Percentiles rank a stretch among this genome's conserved stretches.
phyloP scores from a whole-genome alignment of 2,888 invertebrate genomes.

The Netelia fuscicornis region DNA sequence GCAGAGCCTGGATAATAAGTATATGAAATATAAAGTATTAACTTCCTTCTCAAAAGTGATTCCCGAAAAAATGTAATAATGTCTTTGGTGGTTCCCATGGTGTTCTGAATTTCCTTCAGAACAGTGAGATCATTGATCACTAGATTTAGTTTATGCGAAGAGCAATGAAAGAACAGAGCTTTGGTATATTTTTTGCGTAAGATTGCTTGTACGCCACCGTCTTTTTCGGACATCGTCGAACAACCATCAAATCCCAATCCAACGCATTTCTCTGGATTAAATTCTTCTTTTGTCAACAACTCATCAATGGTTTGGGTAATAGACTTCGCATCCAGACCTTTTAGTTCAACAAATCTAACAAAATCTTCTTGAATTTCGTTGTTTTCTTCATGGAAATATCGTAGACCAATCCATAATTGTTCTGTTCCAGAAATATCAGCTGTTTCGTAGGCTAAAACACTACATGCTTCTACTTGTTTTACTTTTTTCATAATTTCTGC shows the following conservation, averaged over 20 bases:
- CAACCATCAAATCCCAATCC: conserved; percentile 70
- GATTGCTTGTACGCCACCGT: conserved; percentile 74
- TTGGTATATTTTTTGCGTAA: conserved; percentile 72
- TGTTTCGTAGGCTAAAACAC: conserved; percentile 69
- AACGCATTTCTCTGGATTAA: too few relatives aligned
- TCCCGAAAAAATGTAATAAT: conserved; percentile 72
- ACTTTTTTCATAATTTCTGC: conserved; percentile 73
- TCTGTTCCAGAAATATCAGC: conserved; percentile 74
- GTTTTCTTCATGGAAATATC: conserved; percentile 72
- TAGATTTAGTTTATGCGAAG: conserved; percentile 75
- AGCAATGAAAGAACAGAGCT: conserved; percentile 75
- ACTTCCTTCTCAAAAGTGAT: conserved; percentile 74
- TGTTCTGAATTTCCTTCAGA: conserved; percentile 72
- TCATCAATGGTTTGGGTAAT: conserved; percentile 71
- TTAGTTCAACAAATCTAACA: conserved; percentile 73
- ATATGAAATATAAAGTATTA: conserved; percentile 74
- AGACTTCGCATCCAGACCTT: conserved; percentile 70
- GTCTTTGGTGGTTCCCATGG: conserved; percentile 71
- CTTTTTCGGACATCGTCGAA: conserved; percentile 75
- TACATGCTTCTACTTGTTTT: conserved; percentile 72
- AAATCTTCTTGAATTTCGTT: conserved; percentile 73
- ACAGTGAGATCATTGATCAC: conserved; percentile 73
- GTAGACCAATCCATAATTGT: conserved; percentile 71
- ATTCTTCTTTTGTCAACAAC: too few relatives aligned
- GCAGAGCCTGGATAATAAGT: conserved; percentile 71